Conservation (phyloP, 2,888 invertebrate genomes). For the Micropterix aruncella region DNA sequence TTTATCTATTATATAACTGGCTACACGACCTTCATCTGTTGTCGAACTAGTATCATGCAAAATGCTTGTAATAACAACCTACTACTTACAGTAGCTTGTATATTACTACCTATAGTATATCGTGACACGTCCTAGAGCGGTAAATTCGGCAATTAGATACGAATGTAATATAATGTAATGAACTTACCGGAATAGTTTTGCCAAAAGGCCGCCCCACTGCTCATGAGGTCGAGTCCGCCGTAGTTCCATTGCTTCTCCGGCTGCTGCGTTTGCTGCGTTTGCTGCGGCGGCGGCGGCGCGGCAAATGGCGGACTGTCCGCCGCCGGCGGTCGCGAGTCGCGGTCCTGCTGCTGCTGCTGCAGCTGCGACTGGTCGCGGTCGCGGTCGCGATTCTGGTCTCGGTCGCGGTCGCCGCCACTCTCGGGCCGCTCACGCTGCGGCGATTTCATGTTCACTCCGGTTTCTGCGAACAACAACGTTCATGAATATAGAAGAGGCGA, state of each 20-base stretch:
- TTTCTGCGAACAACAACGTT: too few species aligned
- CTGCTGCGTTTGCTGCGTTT: slow-evolving; percentile 32
- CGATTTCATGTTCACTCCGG: too few species aligned
- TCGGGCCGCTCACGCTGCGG: slow-evolving; percentile 14
- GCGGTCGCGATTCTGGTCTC: slow-evolving; percentile 20
- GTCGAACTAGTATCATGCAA: too few species aligned
- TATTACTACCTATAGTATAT: too few species aligned
- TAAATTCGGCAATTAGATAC: too few species aligned
- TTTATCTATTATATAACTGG: too few species aligned
- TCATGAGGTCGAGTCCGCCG: slow-evolving; percentile 59
- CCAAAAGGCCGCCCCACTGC: slow-evolving; percentile 78
- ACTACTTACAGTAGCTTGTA: too few species aligned
- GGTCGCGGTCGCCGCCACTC: slow-evolving; percentile 20
- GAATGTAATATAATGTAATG: too few species aligned
- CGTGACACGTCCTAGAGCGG: too few species aligned
- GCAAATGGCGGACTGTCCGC: slow-evolving; percentile 28
- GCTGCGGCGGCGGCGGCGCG: slow-evolving; percentile 15
- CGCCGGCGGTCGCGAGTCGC: slow-evolving; percentile 26
- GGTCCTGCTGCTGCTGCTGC: slow-evolving; percentile 6
- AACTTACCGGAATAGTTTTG: slow-evolving; percentile 80
- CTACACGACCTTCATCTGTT: too few species aligned
- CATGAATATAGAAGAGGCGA: too few species aligned
- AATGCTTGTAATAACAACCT: too few species aligned
- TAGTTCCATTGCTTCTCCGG: slow-evolving; percentile 33
- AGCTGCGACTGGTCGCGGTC: slow-evolving; percentile 7